A percentile compares a stretch with the other conserved stretches of the same genome.
phyloP scores from a whole-genome alignment of 1,140 invertebrate genomes.

The Zaprionus ghesquierei region DNA sequence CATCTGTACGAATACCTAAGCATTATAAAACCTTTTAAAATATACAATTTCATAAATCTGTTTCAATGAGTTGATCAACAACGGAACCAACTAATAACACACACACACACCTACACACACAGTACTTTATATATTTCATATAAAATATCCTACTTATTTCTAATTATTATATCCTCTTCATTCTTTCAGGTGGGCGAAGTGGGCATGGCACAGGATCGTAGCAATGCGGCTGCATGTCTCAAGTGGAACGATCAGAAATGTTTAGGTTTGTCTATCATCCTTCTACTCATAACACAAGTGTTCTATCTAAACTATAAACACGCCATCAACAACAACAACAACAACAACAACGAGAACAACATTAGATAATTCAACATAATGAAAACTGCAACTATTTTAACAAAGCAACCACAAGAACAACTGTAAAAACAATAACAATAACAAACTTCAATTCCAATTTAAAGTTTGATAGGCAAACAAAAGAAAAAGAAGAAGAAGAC shows the following conservation, averaged over 20 bases:
- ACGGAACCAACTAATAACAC: too few species aligned
- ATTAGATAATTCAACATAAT: constrained; percentile 72
- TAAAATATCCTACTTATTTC: not conserved
- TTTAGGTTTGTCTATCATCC: constrained; percentile 80
- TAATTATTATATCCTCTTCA: not conserved
- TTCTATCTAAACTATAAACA: constrained; percentile 71
- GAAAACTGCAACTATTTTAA: constrained; percentile 39
- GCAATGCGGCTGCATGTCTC: constrained; percentile 68
- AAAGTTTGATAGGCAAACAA: constrained; percentile 43
- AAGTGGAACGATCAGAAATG: constrained; percentile 78
- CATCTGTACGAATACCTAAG: too few species aligned
- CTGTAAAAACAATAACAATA: constrained; percentile 28
- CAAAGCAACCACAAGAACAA: constrained; percentile 31
- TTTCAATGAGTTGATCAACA: too few species aligned
- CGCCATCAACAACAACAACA: constrained; percentile 65
- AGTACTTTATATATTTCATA: not conserved
- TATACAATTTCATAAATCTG: too few species aligned
- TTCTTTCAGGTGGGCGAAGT: constrained; percentile 73
- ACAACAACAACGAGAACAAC: constrained; percentile 52
- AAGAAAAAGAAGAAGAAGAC: constrained; percentile 5
- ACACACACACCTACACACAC: too few species aligned
- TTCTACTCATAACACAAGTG: constrained; percentile 69
- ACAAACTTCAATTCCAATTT: constrained; percentile 61
- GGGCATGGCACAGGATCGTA: constrained; percentile 61
- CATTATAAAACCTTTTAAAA: not conserved